phyloP scores from a whole-genome alignment of 2,797 vertebrate genomes.

The Pipistrellus kuhlii region DNA sequence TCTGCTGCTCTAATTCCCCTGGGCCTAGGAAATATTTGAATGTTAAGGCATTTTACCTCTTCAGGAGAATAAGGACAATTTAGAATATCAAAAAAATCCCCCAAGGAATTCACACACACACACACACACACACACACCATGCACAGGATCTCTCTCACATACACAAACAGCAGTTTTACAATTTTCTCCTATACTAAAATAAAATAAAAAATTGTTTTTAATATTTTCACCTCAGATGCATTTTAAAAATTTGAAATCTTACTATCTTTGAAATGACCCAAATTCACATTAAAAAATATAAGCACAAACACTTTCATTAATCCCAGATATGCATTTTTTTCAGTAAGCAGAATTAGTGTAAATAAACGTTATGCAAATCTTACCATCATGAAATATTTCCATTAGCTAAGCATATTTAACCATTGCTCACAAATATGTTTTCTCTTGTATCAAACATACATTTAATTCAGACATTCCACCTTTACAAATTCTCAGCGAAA shows the following conservation, averaged over 20 bases:
- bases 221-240: conserved; percentile 68
- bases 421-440: conserved; percentile 81
- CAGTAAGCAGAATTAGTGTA: conserved; percentile 75
- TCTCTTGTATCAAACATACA: conserved; percentile 85
- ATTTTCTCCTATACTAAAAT: conserved; percentile 42
- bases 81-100: conserved; percentile 63
- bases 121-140: not conserved
- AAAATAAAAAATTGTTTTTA: not conserved
- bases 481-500: conserved; percentile 82
- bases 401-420: conserved; percentile 80
- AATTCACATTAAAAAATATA: conserved; percentile 69
- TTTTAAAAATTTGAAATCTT: conserved; percentile 64
- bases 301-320: conserved; percentile 72
- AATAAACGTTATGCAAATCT: conserved; percentile 72
- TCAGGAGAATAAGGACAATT: conserved; percentile 68
- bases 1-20: conserved; percentile 82
- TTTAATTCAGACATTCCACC: conserved; percentile 84
- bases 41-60: conserved; percentile 80
- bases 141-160: not conserved
- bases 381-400: conserved; percentile 75
- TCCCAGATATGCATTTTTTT: conserved; percentile 77
- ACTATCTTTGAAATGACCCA: conserved; percentile 68
- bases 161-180: conserved; percentile 64
- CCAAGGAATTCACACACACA: conserved; percentile 58
- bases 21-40: conserved; percentile 73